Conservation (phyloP, 2,888 invertebrate genomes). For the Limnephilus marmoratus region DNA sequence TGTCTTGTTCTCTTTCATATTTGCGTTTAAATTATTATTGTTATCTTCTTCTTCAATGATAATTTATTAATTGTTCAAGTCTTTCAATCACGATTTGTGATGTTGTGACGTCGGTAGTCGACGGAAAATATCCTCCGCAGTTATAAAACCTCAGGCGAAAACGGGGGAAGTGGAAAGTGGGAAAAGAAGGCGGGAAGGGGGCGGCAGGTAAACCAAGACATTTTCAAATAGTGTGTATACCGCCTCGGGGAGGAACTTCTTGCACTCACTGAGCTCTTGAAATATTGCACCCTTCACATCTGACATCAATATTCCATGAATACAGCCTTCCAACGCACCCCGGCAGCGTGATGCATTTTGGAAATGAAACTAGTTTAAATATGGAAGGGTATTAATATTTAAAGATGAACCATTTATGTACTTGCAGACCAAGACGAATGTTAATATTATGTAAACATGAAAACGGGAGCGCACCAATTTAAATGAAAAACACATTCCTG, state of each 20-base stretch:
- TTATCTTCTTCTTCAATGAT: too few relatives aligned
- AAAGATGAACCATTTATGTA: conserved; percentile 24
- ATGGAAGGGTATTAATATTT: conserved; percentile 39
- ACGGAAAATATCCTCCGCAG: neutral
- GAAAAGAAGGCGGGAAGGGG: conserved; percentile 3
- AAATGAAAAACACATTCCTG: neutral
- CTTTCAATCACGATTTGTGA: too few relatives aligned
- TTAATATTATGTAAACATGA: neutral
- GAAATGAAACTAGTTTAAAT: conserved; percentile 37
- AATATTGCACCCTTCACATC: conserved; percentile 56
- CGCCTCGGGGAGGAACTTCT: conserved; percentile 35
- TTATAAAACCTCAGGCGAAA: neutral
- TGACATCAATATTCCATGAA: conserved; percentile 63
- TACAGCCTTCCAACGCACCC: conserved; percentile 36
- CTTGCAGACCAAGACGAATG: neutral
- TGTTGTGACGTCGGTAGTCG: neutral
- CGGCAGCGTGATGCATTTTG: conserved; percentile 39
- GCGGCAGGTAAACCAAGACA: conserved; percentile 52
- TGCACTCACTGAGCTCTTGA: conserved; percentile 54
- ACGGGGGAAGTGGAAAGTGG: neutral
- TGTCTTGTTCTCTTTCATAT: too few relatives aligned
- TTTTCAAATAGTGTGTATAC: conserved; percentile 48
- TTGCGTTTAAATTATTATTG: too few relatives aligned
- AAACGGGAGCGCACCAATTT: neutral
- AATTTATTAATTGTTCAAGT: too few relatives aligned